phyloP scores from a whole-genome alignment of 2,113 vertebrate species.

The Cebus imitator region DNA sequence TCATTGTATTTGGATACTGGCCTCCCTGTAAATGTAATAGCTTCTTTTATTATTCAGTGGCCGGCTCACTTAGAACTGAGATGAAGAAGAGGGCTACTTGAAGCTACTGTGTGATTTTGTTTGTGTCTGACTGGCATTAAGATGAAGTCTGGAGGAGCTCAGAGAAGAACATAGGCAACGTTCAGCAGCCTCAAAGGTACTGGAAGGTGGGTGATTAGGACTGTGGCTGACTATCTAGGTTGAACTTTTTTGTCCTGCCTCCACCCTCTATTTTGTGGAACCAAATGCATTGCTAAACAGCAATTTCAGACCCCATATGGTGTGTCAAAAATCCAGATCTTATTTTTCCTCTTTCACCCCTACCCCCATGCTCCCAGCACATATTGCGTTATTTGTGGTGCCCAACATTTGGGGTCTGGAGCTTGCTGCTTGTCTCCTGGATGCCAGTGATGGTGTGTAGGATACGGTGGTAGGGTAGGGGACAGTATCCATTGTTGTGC shows the following conservation, averaged over 20 bases:
- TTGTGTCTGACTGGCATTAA: conserved; percentile 75
- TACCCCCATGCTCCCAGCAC: neutral
- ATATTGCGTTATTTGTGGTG: neutral
- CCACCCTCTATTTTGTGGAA: neutral
- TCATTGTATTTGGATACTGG: conserved; percentile 60
- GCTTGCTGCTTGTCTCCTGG: neutral
- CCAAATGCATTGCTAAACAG: neutral
- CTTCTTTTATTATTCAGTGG: conserved; percentile 40
- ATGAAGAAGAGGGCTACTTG: conserved; percentile 74
- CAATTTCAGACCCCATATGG: neutral
- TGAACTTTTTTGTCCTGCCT: neutral
- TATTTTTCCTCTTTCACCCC: neutral
- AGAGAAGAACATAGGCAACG: conserved; percentile 38
- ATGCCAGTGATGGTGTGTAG: neutral
- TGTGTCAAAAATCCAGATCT: neutral
- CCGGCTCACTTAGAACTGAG: neutral
- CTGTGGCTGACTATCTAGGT: conserved; percentile 72
- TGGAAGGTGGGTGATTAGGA: conserved; percentile 77
- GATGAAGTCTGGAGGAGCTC: conserved; percentile 76
- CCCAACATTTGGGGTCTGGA: neutral
- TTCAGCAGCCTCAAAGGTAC: conserved; percentile 64
- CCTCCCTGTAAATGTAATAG: conserved; percentile 71
- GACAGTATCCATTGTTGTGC: too few relatives aligned
- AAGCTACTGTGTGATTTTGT: conserved; percentile 74
- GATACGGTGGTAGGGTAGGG: neutral